A percentile compares a stretch with the other conserved stretches of the same genome.
Conservation (phyloP, 2,888 invertebrate genomes). For the Chalcosyrphus nemorum region DNA sequence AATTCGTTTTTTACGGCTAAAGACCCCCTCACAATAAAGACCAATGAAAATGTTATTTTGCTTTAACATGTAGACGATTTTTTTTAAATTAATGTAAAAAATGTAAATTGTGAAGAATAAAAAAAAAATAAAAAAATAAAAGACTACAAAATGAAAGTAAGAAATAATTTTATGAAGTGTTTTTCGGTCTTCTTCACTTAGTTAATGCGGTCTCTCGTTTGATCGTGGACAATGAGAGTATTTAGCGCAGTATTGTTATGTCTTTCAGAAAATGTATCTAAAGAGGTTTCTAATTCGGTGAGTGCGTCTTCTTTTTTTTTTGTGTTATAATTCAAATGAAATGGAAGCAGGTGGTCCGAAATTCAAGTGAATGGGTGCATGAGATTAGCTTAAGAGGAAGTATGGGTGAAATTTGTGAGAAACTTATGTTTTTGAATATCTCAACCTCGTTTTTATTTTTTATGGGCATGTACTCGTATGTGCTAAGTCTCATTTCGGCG, state of each 20-base stretch:
- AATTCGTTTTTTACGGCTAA: slow-evolving; percentile 4
- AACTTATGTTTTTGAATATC: background rate
- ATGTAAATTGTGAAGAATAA: slow-evolving; percentile 30
- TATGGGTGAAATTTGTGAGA: background rate
- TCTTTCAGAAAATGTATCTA: background rate
- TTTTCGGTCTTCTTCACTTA: slow-evolving; percentile 22
- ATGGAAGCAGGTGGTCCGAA: slow-evolving; percentile 2
- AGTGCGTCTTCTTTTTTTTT: no score
- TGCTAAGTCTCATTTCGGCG: background rate
- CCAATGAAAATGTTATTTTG: slow-evolving; percentile 3
- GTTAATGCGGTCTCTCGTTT: slow-evolving; percentile 30
- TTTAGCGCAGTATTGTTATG: slow-evolving; percentile 1
- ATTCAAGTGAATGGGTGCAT: background rate
- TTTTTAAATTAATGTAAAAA: background rate
- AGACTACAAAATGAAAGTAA: slow-evolving; percentile 53
- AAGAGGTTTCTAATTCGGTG: slow-evolving; percentile 1
- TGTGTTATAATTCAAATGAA: slow-evolving; percentile 6
- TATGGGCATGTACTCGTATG: no score
- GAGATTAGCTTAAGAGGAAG: background rate
- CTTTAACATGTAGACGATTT: background rate
- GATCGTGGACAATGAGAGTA: slow-evolving; percentile 33
- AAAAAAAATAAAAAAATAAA: background rate
- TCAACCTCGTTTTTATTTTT: background rate
- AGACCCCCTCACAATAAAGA: slow-evolving; percentile 6
- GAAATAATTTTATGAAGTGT: slow-evolving; percentile 35